Evolutionary conservation across 2,797 vertebrate genomes (phyloP), one percentile per base, ranked within the genome.

Genomic region (Meda fulgida): DNA sequence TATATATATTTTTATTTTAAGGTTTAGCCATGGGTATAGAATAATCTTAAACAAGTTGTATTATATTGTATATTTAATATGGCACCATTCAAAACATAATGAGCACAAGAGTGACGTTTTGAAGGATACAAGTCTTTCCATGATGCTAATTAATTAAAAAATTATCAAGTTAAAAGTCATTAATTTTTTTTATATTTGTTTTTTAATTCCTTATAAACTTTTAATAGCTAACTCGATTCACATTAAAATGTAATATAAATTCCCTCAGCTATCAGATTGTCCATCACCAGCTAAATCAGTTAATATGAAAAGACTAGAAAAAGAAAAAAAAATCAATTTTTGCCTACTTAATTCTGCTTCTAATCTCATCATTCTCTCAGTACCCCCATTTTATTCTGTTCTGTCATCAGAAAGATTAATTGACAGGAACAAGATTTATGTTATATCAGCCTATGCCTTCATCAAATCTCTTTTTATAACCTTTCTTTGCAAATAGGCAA

Each of bases 321-420:
- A 76, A 80, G 40, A 9, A 66, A 2, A 40, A 82, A 67, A 85
- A 69, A 83, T 83, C 29, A 48, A 79, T 79, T 73, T 72, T 72
- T 70, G 11, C 60, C 19, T 58, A 16, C n/a, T 60, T 63, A 34
- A 51, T 60, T 84, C 4, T 46, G 29, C 31, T 48, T 60, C 60
- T 34, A 70, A 69, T 70, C 31, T 70, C 21, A 51, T 81, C 34
- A 9, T 48, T 78, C 29, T 79, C n/a, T 63, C 29, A 53, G 26
- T 40, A 6, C 29, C 16, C 40, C 7, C 10, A 36, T 71, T 67
- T 48, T 63, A n/a, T 69, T 85, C 71, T 51, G 2, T 71, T 77
- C 51, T n/a, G 53, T 77, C 34, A 34, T 11, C 60, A 65, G 46
- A 67, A 83, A 78, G 65, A 84, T 72, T 84, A 13, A 81, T 78